Base-by-base conservation (phyloP, 2,888 invertebrate genomes). In the Salpingus planirostris region DNA sequence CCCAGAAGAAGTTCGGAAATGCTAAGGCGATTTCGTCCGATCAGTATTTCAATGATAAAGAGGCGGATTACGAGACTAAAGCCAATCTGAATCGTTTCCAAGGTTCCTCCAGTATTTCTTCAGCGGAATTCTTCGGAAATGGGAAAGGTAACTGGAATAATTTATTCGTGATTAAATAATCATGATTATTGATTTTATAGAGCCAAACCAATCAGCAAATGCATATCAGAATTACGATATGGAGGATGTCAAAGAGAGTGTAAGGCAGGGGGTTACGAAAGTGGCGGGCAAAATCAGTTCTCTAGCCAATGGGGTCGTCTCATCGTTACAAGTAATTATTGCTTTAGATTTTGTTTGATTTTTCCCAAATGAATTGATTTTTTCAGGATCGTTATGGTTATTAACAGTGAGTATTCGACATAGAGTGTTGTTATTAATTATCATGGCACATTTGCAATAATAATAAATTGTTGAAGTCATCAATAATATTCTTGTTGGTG, bases 1-100 rank as follows among this genome's bases (percentile, higher is more conserved):
- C 92, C 12, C 88, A 89, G 62, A 90, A 89, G 67, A 97, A 97
- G 69, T 98, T 97, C 63, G 96, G 92, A 28, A 81, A 84, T 50
- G 95, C 97, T 2, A 98, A 98, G 66, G 88, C 93, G 8, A 98
- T 98, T 57, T 96, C 96, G 36, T 97, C 97, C 0, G 92, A 93
- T 58, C 95, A 95, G 69, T 96, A 80, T 71, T 97, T 97, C 63
- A 86, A 86, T 4, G 86, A 83, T 50, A 74, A 74, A 38, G 59
- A 64, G 35, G 68, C 72, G 52, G 76, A 76, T 47, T 67, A 69
- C 43, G 74, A 73, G 59, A 67, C 69, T 18, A 71, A 73, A 49
- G 66, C 71, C 27, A 76, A 72, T 62, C 64, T 79, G 56, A 67
- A 57, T 38, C 52, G 92, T 44, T 97, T 96, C 70, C 90, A 93